Evolutionary conservation across 2,797 vertebrate genomes (phyloP).

Genomic region (Cryptoprocta ferox): DNA sequence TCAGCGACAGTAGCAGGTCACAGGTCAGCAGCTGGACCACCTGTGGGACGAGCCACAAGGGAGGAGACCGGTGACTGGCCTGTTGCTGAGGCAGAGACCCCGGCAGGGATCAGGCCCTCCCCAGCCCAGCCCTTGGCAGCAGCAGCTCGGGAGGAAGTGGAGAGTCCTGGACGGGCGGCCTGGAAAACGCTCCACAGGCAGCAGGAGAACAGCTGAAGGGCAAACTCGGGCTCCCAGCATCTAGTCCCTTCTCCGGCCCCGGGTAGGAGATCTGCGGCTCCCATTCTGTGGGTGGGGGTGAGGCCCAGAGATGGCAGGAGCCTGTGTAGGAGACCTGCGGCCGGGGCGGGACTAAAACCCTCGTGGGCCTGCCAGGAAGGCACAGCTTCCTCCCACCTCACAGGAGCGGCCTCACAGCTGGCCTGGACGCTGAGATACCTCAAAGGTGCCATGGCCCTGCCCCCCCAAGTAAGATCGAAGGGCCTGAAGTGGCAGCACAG

Average conservation of each 20-base stretch:
- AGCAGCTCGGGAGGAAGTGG: background rate
- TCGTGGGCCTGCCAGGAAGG: background rate
- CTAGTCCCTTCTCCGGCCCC: background rate
- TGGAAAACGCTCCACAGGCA: background rate
- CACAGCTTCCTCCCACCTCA: background rate
- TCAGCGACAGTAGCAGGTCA: slow-evolving; percentile 95
- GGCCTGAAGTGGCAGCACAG: background rate
- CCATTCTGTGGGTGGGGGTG: background rate
- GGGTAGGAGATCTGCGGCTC: background rate
- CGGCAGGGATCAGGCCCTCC: background rate
- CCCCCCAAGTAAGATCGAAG: background rate
- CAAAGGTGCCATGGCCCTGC: background rate
- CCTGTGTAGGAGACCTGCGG: background rate
- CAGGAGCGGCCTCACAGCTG: background rate
- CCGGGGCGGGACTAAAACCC: background rate
- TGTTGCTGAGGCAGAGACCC: background rate
- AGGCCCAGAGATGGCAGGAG: background rate
- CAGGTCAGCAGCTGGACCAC: slow-evolving; percentile 96
- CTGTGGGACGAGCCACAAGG: slow-evolving; percentile 82
- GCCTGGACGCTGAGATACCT: background rate
- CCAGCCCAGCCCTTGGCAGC: background rate
- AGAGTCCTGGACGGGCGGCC: background rate
- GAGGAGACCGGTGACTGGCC: background rate
- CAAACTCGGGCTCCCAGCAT: background rate
- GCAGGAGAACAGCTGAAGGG: background rate